These are phyloP conservation scores for Mnemiopsis leidyi DNA, from an alignment of 37 sponge, comb jelly and placozoan species.

Conservation along the genomic window DNA sequence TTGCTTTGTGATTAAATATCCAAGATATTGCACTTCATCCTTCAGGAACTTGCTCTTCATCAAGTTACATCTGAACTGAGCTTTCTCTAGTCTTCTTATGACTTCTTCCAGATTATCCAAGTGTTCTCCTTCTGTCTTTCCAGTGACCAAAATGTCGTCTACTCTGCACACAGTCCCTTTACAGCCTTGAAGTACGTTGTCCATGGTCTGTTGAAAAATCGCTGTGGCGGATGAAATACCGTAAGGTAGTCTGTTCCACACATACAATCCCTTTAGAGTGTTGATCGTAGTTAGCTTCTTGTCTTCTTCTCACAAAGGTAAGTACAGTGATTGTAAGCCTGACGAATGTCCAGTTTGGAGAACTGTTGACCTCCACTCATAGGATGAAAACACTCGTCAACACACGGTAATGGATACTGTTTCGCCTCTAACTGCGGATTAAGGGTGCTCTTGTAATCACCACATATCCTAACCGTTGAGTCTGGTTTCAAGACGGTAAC, in stretches of 20 bases:
- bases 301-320: neutral
- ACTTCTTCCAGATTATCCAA: too few relatives aligned
- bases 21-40: too few relatives aligned
- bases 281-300: neutral
- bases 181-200: neutral
- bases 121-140: too few relatives aligned
- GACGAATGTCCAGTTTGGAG: constrained; percentile 20
- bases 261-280: neutral
- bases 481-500: neutral
- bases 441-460: constrained; percentile 13
- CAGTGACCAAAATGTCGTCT: too few relatives aligned
- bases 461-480: constrained; percentile 23
- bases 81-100: too few relatives aligned
- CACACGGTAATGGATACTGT: constrained; percentile 23
- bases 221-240: neutral
- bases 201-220: constrained; percentile 28
- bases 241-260: neutral
- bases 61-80: too few relatives aligned
- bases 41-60: too few relatives aligned
- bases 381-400: neutral
- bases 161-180: too few relatives aligned
- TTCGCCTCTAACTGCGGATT: neutral
- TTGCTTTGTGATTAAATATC: too few relatives aligned
- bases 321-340: constrained; percentile 1
- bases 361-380: neutral